Percentiles rank a stretch among this genome's conserved stretches.
Conservation (phyloP, 2,888 invertebrate species). For the Chrysopilus asiliformis region DNA sequence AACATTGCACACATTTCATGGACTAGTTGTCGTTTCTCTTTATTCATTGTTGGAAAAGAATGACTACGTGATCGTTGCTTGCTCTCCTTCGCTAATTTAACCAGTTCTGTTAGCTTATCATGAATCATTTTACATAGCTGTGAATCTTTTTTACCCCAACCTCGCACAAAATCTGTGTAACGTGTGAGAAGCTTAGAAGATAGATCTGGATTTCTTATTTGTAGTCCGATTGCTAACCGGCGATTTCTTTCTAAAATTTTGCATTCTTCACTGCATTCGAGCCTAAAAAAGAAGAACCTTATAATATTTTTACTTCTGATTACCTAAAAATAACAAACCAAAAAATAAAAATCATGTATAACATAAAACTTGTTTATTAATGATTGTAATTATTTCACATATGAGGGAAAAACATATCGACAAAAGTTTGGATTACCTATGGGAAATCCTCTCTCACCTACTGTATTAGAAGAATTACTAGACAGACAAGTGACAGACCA, state of each 20-base stretch:
- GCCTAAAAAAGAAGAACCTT: slow-evolving; percentile 35
- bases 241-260: slow-evolving; percentile 75
- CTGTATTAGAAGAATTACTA: no score
- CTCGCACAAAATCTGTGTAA: slow-evolving; percentile 75
- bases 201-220: slow-evolving; percentile 83
- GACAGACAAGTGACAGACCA: no score
- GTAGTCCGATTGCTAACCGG: slow-evolving; percentile 77
- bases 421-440: no score
- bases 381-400: no score
- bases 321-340: no score
- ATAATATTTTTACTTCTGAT: no score
- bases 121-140: slow-evolving; percentile 70
- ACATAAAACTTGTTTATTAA: no score
- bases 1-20: slow-evolving; percentile 93
- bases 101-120: slow-evolving; percentile 69
- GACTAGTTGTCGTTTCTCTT: slow-evolving; percentile 79
- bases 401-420: no score
- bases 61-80: slow-evolving; percentile 70
- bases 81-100: slow-evolving; percentile 76
- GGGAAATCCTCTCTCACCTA: no score
- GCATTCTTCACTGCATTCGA: slow-evolving; percentile 92
- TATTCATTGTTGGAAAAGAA: slow-evolving; percentile 88
- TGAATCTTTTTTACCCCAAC: slow-evolving; percentile 69
- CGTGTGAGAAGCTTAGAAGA: slow-evolving; percentile 62
- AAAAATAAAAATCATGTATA: no score